phyloP scores from a whole-genome alignment of 2,113 vertebrate genomes.

The Myxocyprinus asiaticus region DNA sequence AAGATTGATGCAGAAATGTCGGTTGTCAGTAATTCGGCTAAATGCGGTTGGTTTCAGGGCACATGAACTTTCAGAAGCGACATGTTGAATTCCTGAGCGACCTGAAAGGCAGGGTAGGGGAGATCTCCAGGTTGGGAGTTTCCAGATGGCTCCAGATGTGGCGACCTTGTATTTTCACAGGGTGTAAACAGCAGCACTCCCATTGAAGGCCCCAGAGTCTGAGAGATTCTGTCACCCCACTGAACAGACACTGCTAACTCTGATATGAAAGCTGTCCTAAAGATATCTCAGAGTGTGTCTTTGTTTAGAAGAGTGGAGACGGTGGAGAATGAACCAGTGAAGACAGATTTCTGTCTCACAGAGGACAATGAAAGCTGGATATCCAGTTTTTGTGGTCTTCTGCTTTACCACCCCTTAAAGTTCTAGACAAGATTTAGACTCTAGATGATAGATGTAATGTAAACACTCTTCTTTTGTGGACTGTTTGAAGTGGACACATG shows the following conservation, averaged over 20 bases:
- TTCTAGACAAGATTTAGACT: neutral
- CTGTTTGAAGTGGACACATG: conserved; percentile 9
- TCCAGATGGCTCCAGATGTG: conserved; percentile 54
- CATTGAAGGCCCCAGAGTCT: conserved; percentile 22
- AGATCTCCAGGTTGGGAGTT: conserved; percentile 19
- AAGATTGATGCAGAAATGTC: no score
- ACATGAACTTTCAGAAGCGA: no score
- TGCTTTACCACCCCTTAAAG: conserved; percentile 4
- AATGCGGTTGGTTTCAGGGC: no score
- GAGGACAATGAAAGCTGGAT: conserved; percentile 12
- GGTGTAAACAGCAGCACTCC: conserved; percentile 46
- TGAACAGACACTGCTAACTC: conserved; percentile 41
- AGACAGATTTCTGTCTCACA: conserved; percentile 25
- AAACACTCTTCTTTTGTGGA: conserved; percentile 13
- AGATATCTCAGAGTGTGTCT: conserved; percentile 29
- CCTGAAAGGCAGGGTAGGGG: neutral
- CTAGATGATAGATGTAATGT: neutral
- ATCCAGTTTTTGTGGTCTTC: conserved; percentile 14
- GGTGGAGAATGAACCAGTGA: conserved; percentile 29
- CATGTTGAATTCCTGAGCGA: neutral
- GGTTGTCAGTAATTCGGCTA: no score
- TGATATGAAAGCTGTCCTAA: conserved; percentile 37
- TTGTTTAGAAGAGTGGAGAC: conserved; percentile 39
- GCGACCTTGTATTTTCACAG: conserved; percentile 43
- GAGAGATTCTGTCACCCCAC: conserved; percentile 28